Percentiles rank a stretch among this genome's conserved stretches.
phyloP scores from a whole-genome alignment of 2,888 invertebrate species.

The Drosophila rubida region DNA sequence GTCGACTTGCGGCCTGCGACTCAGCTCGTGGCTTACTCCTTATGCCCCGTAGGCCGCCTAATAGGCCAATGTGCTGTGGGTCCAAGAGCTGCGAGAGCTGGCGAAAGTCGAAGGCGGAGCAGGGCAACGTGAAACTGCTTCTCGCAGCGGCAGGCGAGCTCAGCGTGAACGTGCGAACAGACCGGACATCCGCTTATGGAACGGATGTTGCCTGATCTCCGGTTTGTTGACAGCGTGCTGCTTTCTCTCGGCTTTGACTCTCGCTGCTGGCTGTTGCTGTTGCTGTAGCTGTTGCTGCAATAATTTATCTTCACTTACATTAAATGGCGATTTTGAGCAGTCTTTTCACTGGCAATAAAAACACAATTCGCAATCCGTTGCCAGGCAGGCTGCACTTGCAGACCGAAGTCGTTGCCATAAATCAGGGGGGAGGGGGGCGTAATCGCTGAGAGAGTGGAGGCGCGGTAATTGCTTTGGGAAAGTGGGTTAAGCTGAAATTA shows the following conservation, averaged over 20 bases:
- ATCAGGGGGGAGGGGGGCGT: too few species aligned
- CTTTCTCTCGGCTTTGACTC: slow-evolving; percentile 7
- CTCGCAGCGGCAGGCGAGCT: slow-evolving; percentile 45
- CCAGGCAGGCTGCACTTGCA: slow-evolving; percentile 43
- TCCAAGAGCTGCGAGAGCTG: background rate
- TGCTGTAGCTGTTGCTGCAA: slow-evolving; percentile 37
- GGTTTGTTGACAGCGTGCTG: slow-evolving; percentile 63
- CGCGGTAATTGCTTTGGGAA: slow-evolving; percentile 71
- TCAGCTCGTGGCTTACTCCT: background rate
- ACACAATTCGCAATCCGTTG: slow-evolving; percentile 51
- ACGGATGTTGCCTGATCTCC: slow-evolving; percentile 77
- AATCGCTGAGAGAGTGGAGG: slow-evolving; percentile 38
- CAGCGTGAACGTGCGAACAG: slow-evolving; percentile 76
- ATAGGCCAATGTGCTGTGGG: slow-evolving; percentile 6
- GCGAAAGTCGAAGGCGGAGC: background rate
- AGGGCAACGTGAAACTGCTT: slow-evolving; percentile 33
- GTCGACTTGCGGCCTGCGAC: background rate
- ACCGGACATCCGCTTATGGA: slow-evolving; percentile 75
- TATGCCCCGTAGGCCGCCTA: background rate
- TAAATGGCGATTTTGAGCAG: slow-evolving; percentile 63
- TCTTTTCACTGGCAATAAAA: slow-evolving; percentile 51
- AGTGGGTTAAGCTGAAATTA: slow-evolving; percentile 78
- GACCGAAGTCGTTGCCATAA: slow-evolving; percentile 51
- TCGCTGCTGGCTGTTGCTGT: slow-evolving; percentile 6
- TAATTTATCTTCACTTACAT: slow-evolving; percentile 73